Percentiles rank a stretch among this genome's conserved stretches.
phyloP scores from a whole-genome alignment of 2,888 invertebrate genomes.

The Parthenolecanium corni region DNA sequence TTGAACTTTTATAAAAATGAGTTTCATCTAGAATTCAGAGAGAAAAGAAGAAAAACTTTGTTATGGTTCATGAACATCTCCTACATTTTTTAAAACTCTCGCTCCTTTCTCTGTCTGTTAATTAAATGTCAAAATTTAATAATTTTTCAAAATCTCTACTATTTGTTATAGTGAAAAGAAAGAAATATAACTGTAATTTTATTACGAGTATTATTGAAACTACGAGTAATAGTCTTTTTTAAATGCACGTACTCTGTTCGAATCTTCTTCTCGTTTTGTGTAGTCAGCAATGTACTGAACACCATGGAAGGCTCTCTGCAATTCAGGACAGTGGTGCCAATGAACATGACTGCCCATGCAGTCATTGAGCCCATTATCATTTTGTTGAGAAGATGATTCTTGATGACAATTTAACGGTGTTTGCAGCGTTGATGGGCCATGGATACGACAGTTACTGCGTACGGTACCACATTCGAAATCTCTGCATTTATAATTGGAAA shows the following conservation, averaged over 20 bases:
- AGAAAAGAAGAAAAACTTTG: too few species aligned
- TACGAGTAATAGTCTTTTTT: too few species aligned
- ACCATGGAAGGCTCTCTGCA: conserved; percentile 85
- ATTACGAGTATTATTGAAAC: too few species aligned
- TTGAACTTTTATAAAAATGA: too few species aligned
- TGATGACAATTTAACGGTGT: not conserved
- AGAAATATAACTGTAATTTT: too few species aligned
- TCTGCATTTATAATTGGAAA: conserved; percentile 6
- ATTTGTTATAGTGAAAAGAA: too few species aligned
- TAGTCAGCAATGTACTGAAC: conserved; percentile 87
- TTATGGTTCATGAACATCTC: too few species aligned
- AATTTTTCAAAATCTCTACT: too few species aligned
- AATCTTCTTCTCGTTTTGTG: conserved; percentile 81
- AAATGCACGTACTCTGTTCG: conserved; percentile 78
- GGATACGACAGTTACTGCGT: conserved; percentile 30
- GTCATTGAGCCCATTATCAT: conserved; percentile 36
- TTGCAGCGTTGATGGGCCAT: conserved; percentile 25
- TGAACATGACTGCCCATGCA: conserved; percentile 43
- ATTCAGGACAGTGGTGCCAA: conserved; percentile 83
- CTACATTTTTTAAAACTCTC: too few species aligned
- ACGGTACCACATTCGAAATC: conserved; percentile 28
- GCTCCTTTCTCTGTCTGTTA: too few species aligned
- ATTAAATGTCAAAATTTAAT: too few species aligned
- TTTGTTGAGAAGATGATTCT: conserved; percentile 35
- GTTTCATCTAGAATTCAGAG: too few species aligned